Evolutionary conservation across 1,140 invertebrate genomes (phyloP).

Genomic region (Thereuonema tuberculata): DNA sequence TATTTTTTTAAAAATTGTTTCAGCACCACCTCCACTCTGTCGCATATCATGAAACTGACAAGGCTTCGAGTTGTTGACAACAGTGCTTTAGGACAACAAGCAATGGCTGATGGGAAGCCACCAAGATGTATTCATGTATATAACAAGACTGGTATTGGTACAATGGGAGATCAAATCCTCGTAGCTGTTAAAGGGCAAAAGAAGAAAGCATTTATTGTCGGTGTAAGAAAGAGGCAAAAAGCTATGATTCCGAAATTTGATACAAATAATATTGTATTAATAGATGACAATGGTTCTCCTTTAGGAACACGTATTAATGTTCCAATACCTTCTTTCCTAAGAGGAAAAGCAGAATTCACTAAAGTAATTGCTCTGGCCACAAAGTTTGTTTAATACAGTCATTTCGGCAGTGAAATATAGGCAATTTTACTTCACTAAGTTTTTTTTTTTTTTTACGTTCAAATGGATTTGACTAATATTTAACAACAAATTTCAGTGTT

Average conservation of each 20-base stretch:
- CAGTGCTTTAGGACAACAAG: conserved; percentile 80
- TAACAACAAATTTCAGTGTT: too few species aligned
- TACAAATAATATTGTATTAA: conserved; percentile 89
- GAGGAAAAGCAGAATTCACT: conserved; percentile 76
- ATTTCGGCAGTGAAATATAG: too few species aligned
- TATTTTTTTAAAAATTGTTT: too few species aligned
- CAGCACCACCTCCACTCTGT: neutral
- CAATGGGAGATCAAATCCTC: conserved; percentile 60
- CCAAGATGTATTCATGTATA: conserved; percentile 79
- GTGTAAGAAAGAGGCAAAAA: conserved; percentile 69
- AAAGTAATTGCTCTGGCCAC: conserved; percentile 88
- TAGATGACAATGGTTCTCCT: conserved; percentile 87
- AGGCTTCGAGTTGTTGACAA: conserved; percentile 88
- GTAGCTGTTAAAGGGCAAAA: conserved; percentile 95
- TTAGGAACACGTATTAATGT: conserved; percentile 86
- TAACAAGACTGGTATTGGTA: conserved; percentile 53
- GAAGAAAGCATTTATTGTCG: conserved; percentile 89
- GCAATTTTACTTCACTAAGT: too few species aligned
- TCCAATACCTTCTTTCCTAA: conserved; percentile 82
- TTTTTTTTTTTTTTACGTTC: too few species aligned
- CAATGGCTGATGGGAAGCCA: conserved; percentile 83
- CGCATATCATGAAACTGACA: conserved; percentile 40
- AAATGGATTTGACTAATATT: too few species aligned
- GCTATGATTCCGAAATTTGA: conserved; percentile 82
- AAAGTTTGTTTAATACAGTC: conserved; percentile 78